A percentile compares a stretch with the other conserved stretches of the same genome.
These are phyloP conservation scores for Barnardius zonarius DNA, from an alignment of 2,113 vertebrate genomes.

Conservation along the genomic window DNA sequence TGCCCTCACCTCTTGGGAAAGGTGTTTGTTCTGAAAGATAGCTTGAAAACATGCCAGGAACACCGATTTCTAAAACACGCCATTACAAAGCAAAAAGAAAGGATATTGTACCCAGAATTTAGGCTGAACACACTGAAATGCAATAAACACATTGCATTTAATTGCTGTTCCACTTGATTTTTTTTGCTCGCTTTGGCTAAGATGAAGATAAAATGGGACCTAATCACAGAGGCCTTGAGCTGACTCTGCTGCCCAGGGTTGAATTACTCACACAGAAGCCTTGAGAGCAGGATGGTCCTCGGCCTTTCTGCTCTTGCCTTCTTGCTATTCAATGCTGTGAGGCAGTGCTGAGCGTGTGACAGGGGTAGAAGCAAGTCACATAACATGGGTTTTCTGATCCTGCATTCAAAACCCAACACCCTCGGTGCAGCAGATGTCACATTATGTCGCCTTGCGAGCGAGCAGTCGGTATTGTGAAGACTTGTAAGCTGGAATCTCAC, in stretches of 20 bases:
- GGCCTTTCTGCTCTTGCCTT: background rate
- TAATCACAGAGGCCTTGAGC: background rate
- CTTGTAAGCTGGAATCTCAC: background rate
- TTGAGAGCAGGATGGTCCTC: rapidly evolving
- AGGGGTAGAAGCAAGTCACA: background rate
- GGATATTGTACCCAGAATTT: background rate
- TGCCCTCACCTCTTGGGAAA: background rate
- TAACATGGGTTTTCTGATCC: background rate
- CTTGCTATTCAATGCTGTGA: background rate
- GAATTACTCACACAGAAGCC: background rate
- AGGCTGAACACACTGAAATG: background rate
- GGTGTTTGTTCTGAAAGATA: background rate
- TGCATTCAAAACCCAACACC: background rate
- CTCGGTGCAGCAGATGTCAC: background rate
- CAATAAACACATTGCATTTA: background rate
- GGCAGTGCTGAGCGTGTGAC: background rate
- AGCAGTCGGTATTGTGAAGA: rapidly evolving
- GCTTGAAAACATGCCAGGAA: background rate
- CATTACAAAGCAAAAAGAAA: background rate
- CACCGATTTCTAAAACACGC: background rate
- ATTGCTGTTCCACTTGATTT: background rate
- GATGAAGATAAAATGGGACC: background rate
- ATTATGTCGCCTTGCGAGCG: rapidly evolving
- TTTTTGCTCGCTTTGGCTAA: background rate
- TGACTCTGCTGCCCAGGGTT: background rate